These are phyloP conservation scores for Orgyia antiqua DNA, from an alignment of 2,888 invertebrate species.

Conservation along the genomic window DNA sequence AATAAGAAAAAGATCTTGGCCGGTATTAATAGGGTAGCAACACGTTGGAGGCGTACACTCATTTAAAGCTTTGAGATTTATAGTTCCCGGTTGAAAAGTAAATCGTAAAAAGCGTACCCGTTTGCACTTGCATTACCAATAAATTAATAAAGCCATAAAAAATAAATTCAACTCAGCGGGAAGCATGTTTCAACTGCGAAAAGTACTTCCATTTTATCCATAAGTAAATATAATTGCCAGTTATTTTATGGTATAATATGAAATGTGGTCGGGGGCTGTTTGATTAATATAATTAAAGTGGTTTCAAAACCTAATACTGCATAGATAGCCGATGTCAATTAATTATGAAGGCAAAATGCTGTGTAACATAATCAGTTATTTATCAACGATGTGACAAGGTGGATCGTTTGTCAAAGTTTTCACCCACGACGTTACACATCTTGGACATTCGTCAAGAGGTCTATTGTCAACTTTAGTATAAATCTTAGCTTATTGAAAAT, in stretches of 20 bases:
- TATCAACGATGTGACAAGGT: constrained; percentile 69
- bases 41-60: constrained; percentile 42
- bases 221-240: constrained; percentile 45
- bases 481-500: constrained; percentile 40
- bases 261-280: constrained; percentile 39
- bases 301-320: constrained; percentile 41
- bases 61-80: constrained; percentile 57
- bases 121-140: constrained; percentile 59
- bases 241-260: too few species aligned
- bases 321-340: constrained; percentile 66
- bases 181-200: constrained; percentile 46
- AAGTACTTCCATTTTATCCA: constrained; percentile 49
- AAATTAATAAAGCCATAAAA: constrained; percentile 66
- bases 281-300: constrained; percentile 38
- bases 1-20: constrained; percentile 56
- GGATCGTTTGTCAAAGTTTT: constrained; percentile 71
- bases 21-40: constrained; percentile 55
- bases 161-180: constrained; percentile 49
- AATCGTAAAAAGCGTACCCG: constrained; percentile 63
- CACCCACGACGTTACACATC: constrained; percentile 65
- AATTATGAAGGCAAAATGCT: constrained; percentile 71
- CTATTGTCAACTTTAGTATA: constrained; percentile 32
- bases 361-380: constrained; percentile 76
- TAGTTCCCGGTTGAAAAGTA: constrained; percentile 52
- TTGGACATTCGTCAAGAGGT: constrained; percentile 57